A percentile compares a stretch with the other conserved stretches of the same genome.
These are phyloP conservation scores for Yasuhikotakia modesta DNA, from an alignment of 2,797 vertebrate species.

Conservation along the genomic window DNA sequence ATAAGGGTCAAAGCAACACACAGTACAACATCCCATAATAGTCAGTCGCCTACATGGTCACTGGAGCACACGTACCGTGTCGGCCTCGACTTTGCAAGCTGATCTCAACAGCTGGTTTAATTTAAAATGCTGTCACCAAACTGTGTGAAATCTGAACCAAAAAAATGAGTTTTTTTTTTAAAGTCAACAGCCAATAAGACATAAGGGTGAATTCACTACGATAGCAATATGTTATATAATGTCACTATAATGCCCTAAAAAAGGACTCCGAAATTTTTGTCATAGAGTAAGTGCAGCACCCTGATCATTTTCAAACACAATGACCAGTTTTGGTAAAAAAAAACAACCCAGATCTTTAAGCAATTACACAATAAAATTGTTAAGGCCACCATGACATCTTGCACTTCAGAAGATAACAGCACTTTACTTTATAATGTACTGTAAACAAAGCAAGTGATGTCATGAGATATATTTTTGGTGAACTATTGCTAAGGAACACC, in stretches of 20 bases:
- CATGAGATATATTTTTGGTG: too few species aligned
- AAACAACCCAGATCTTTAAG: too few species aligned
- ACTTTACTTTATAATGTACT: too few species aligned
- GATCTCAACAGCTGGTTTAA: constrained; percentile 10
- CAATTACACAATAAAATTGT: too few species aligned
- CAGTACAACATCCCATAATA: constrained; percentile 25
- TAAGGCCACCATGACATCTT: too few species aligned
- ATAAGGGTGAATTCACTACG: not conserved
- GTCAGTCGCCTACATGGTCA: constrained; percentile 2
- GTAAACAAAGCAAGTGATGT: too few species aligned
- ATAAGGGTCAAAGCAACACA: constrained; percentile 39
- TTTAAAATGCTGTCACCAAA: not conserved
- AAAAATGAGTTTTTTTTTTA: not conserved
- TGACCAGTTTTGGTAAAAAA: too few species aligned
- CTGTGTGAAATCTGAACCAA: not conserved
- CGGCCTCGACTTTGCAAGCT: not conserved
- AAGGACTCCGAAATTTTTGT: not conserved
- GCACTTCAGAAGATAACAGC: too few species aligned
- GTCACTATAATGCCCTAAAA: not conserved
- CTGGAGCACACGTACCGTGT: not conserved
- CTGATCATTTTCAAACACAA: not conserved
- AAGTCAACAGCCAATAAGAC: not conserved
- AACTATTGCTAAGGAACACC: too few species aligned
- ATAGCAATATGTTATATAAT: not conserved
- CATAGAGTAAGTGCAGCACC: not conserved